These are phyloP conservation scores for Anarrhichthys ocellatus DNA, from an alignment of 2,113 vertebrate genomes.

Conservation along the genomic window DNA sequence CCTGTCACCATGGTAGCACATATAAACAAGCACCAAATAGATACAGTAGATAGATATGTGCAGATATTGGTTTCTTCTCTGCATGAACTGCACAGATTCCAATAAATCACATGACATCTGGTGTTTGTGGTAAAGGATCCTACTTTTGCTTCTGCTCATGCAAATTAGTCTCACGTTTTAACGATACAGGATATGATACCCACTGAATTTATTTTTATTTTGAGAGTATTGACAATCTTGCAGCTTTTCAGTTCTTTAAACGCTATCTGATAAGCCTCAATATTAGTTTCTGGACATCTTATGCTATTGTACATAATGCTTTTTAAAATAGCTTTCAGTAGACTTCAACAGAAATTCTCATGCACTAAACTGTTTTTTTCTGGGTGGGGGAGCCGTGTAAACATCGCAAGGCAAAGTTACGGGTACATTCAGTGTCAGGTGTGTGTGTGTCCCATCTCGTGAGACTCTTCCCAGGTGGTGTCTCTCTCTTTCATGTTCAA, in stretches of 20 bases:
- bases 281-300: neutral
- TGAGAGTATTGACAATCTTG: neutral
- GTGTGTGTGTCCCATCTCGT: neutral
- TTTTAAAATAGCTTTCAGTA: neutral
- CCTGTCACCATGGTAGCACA: slow-evolving; percentile 40
- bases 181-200: neutral
- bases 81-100: fast-evolving
- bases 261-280: neutral
- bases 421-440: neutral
- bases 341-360: neutral
- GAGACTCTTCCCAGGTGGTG: neutral
- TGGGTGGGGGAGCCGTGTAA: neutral
- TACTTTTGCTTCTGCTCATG: neutral
- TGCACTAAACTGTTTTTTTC: neutral
- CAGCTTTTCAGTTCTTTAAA: neutral
- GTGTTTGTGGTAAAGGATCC: neutral
- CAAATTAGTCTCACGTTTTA: neutral
- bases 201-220: neutral
- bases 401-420: neutral
- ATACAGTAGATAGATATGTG: neutral
- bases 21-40: slow-evolving; percentile 37
- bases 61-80: neutral
- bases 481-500: neutral
- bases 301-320: neutral
- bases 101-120: neutral